Base-by-base conservation (phyloP, 2,888 invertebrate species). In the Agrotis puta region DNA sequence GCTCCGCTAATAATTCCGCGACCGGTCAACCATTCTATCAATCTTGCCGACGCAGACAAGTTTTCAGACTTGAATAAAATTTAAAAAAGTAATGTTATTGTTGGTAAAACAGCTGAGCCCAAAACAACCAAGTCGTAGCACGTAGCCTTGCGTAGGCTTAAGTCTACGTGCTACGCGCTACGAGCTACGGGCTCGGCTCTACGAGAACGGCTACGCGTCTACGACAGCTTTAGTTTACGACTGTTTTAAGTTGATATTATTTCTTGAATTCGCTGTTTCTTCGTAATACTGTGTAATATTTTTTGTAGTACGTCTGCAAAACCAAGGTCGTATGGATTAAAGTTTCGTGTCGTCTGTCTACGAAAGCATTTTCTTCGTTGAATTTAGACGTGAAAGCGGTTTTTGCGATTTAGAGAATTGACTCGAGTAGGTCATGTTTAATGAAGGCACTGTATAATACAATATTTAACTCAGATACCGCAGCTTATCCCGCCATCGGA, bases 111-210 rank as follows among this genome's bases (percentile, higher is more conserved):
- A 73, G 76, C 68, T 73, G 73, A 50, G 39, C 33, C 33, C 48
- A 20, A 69, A 61, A 57, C 54, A 50, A 65, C 64, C 47, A 48
- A 59, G 22, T 65, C 59, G 75, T 78, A 78, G 65, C 75, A 78
- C 75, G 75, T 78, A 75, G 72, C 57, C 64, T 58, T 71, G 56
- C 75, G 75, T 78, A 75, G 75, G 59, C 75, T 53, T 77, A 62
- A 13, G 47, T 64, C 72, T 74, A 78, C 72, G 74, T 39, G 72
- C 68, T 77, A 73, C 69, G 73, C 57, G 73, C 71, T 70, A 70
- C 69, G 69, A 2, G 69, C 61, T 54, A 69, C 50, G 39, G 0
- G 54, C 59, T 66, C 70, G 70, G 1, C 45, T 22, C 71, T 72
- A 72, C 72, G 57, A 56, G 76, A 57, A 24, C 20, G 11, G 50